Evolutionary conservation across 2,797 vertebrate species (phyloP), one percentile per base, ranked within the genome.

Genomic region (Cirrhinus mrigala): DNA sequence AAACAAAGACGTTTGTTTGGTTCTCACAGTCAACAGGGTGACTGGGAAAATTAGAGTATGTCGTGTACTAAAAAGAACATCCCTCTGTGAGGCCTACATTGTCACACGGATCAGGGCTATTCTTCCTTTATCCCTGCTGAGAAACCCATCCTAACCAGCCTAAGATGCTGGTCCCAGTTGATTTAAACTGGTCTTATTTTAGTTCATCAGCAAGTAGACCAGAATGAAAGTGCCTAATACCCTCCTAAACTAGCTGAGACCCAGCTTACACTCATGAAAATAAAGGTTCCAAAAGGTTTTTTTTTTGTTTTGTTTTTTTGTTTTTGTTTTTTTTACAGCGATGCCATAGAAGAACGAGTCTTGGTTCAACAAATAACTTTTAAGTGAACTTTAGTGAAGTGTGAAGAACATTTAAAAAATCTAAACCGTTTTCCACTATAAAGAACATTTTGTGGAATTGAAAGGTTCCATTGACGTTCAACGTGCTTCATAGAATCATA

Each of bases 1-100:
- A 85, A 91, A 90, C 87, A 91, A 89, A 89, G 88, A 89, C 22
- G 3, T 82, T 85, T 88, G 83, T 87, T 81, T 74, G 68, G 79
- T 89, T 88, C 81, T 79, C 85, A 90, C 84, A 88, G 70, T 73
- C 73, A 46, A 78, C 60, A 48, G 27, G 15, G 29, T 14, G 75
- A 79, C 27, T 71, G 64, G 37, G 66, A 52, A 79, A 73, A 83
- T 44, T 29, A n/a, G 50, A 81, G 54, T 84, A 58, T 81, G 56
- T 48, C 12, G 50, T 27, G 76, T 44, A 62, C 60, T 66, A 7
- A 77, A 46, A 60, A n/a, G 27, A 77, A 54, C 62, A 62, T 58
- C 18, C 4, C 18, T 70, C 79, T 27, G 27, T 33, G 66, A 50
- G 75, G 27, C 9, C 37, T 71, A 4, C 24, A 46, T 58, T 71